Conservation (phyloP, 2,113 vertebrate species). For the Scomber scombrus region DNA sequence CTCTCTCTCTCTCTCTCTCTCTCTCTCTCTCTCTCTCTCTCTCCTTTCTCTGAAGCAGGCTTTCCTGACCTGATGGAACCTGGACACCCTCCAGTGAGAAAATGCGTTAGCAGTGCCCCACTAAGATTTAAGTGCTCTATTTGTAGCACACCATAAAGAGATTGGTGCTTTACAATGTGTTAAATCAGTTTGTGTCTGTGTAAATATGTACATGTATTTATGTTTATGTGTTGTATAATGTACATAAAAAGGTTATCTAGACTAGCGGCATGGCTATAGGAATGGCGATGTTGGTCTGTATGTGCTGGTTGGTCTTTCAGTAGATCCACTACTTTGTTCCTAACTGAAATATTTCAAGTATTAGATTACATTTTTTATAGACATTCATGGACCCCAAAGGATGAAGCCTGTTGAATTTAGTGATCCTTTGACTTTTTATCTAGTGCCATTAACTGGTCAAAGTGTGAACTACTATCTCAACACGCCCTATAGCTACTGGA, state of each 20-base stretch:
- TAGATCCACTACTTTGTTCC: neutral
- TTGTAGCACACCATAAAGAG: slow-evolving; percentile 41
- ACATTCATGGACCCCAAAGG: neutral
- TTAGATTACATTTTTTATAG: neutral
- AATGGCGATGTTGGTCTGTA: too few species aligned
- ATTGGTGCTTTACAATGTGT: slow-evolving; percentile 30
- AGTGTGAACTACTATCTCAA: too few species aligned
- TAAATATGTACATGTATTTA: neutral
- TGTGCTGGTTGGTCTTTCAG: too few species aligned
- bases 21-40: too few species aligned
- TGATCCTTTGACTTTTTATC: neutral
- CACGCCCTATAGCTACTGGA: too few species aligned
- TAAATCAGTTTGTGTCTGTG: slow-evolving; percentile 26
- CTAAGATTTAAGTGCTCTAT: slow-evolving; percentile 67
- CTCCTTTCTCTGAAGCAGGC: slow-evolving; percentile 17
- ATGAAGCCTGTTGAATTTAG: neutral
- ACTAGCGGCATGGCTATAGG: neutral
- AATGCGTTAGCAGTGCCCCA: slow-evolving; percentile 58
- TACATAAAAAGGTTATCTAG: neutral
- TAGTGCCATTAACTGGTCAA: too few species aligned
- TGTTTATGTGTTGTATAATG: neutral
- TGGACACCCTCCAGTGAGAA: slow-evolving; percentile 56
- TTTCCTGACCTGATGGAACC: slow-evolving; percentile 51
- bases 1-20: too few species aligned
- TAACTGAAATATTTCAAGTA: slow-evolving; percentile 8